Percentiles rank a stretch among this genome's conserved stretches.
Evolutionary conservation across 1,140 invertebrate species (phyloP).

Genomic region (Condylostylus longicornis): DNA sequence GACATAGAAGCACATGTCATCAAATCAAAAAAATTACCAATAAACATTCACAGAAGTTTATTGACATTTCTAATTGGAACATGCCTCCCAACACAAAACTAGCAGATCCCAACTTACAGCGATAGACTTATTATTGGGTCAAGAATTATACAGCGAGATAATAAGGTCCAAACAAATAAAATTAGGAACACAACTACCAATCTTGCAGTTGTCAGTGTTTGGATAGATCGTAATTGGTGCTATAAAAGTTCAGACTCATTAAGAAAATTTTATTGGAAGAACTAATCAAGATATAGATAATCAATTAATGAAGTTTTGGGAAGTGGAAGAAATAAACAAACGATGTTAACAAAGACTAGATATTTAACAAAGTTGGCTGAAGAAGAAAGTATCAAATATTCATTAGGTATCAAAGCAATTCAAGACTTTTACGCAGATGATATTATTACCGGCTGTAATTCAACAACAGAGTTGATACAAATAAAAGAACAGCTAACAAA

Average conservation of each 20-base stretch:
- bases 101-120: slow-evolving; percentile 17
- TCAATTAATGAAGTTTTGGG: slow-evolving; percentile 14
- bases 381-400: slow-evolving; percentile 11
- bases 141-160: slow-evolving; percentile 10
- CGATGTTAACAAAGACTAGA: slow-evolving; percentile 23
- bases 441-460: slow-evolving; percentile 24
- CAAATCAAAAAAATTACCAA: not conserved
- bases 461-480: slow-evolving; percentile 10
- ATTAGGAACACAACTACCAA: not conserved
- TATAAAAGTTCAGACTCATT: not conserved
- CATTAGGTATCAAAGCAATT: slow-evolving; percentile 16
- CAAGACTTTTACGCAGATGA: slow-evolving; percentile 36
- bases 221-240: slow-evolving; percentile 10
- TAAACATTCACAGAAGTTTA: too few species aligned
- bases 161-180: slow-evolving; percentile 10
- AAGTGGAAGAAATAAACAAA: slow-evolving; percentile 13
- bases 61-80: too few species aligned
- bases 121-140: slow-evolving; percentile 16
- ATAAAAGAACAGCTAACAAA: slow-evolving; percentile 1
- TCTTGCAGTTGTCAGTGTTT: slow-evolving; percentile 9
- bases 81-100: slow-evolving; percentile 9
- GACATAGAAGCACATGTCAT: slow-evolving; percentile 2
- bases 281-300: slow-evolving; percentile 3
- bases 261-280: not conserved
- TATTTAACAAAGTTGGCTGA: slow-evolving; percentile 19